A percentile compares a stretch with the other conserved stretches of the same genome.
These are phyloP conservation scores for Macrosiphum euphorbiae DNA, from an alignment of 2,888 invertebrate species.

Conservation along the genomic window DNA sequence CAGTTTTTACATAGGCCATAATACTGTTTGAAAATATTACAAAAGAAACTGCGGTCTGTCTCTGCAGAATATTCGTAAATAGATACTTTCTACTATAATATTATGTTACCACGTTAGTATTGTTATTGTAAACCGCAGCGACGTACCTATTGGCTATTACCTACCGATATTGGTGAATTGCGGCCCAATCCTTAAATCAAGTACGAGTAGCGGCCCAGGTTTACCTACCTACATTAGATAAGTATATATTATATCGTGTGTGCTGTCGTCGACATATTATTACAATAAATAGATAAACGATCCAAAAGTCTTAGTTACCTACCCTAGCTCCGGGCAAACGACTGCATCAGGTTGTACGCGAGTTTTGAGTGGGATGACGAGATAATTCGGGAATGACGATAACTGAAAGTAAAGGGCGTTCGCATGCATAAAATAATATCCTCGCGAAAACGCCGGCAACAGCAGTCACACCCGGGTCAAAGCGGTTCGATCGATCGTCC, in stretches of 20 bases:
- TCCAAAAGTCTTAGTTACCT: not conserved
- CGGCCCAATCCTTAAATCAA: too few species aligned
- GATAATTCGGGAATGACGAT: constrained; percentile 35
- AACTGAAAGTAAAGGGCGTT: constrained; percentile 57
- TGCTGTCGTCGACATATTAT: not conserved
- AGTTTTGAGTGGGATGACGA: not conserved
- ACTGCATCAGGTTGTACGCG: not conserved
- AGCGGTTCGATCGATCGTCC: constrained; percentile 62
- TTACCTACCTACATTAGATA: not conserved
- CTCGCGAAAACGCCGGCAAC: constrained; percentile 43
- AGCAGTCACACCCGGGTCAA: constrained; percentile 62
- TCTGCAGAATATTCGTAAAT: not conserved
- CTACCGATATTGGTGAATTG: too few species aligned
- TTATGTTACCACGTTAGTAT: not conserved
- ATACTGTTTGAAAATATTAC: not conserved
- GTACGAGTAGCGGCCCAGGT: too few species aligned
- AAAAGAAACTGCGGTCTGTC: not conserved
- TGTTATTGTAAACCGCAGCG: not conserved
- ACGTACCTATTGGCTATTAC: not conserved
- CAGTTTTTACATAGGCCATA: not conserved
- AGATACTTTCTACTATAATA: not conserved
- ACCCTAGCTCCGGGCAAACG: not conserved
- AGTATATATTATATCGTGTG: not conserved
- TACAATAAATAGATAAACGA: not conserved
- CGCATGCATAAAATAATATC: constrained; percentile 58